phyloP scores from a whole-genome alignment of 2,797 vertebrate species.

The Otolemur crassicaudatus region DNA sequence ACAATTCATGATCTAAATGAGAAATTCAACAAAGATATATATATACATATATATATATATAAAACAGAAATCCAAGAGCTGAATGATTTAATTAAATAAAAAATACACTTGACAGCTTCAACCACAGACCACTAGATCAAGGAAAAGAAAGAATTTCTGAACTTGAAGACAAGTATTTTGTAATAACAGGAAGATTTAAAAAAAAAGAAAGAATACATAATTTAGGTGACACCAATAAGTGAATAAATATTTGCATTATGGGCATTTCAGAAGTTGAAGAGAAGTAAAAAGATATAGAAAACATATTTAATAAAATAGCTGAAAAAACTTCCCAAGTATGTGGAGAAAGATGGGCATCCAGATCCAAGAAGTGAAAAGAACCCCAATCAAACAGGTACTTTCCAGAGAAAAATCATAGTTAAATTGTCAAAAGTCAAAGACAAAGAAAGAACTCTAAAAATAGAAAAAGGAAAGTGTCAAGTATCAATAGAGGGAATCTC shows the following conservation, averaged over 20 bases:
- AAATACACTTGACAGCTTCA: background rate
- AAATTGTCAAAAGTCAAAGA: background rate
- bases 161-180: background rate
- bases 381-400: background rate
- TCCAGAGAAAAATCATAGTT: background rate
- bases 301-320: background rate
- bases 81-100: background rate
- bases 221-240: background rate
- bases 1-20: background rate
- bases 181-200: too few species aligned
- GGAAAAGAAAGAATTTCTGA: background rate
- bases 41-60: too few species aligned
- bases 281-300: background rate
- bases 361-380: background rate
- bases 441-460: background rate
- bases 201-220: background rate
- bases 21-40: background rate
- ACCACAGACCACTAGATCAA: background rate
- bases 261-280: background rate
- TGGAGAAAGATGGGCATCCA: background rate
- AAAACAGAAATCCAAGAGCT: background rate
- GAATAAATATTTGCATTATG: background rate
- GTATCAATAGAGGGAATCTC: background rate
- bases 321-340: background rate
- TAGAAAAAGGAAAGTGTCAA: background rate